phyloP scores from a whole-genome alignment of 2,797 vertebrate species.

The Ciconia nigra region DNA sequence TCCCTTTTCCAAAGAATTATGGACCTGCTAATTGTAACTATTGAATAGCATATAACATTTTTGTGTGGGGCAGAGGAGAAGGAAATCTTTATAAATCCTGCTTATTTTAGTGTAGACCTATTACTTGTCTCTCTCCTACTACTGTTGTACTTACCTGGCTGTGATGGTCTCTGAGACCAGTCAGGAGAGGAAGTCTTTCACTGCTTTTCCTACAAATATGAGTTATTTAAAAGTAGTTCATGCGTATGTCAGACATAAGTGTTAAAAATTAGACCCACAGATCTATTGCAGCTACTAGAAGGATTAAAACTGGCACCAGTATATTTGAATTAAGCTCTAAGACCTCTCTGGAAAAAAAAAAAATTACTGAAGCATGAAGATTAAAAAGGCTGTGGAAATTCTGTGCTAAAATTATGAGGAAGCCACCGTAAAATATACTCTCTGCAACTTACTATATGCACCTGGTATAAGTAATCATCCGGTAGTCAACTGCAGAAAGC shows the following conservation, averaged over 20 bases:
- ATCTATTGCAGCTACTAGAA: neutral
- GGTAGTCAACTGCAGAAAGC: neutral
- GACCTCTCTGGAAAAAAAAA: neutral
- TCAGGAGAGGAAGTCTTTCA: neutral
- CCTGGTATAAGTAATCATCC: neutral
- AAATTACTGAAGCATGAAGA: neutral
- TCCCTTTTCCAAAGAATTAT: neutral
- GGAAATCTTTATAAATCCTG: neutral
- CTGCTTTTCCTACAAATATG: neutral
- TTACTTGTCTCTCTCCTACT: neutral
- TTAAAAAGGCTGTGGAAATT: neutral
- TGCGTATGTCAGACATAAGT: neutral
- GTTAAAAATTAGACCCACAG: neutral
- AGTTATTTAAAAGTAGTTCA: neutral
- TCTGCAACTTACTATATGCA: neutral
- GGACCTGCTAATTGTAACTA: neutral
- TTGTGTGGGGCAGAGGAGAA: neutral
- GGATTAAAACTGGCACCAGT: neutral
- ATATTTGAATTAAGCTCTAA: neutral
- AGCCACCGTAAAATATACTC: neutral
- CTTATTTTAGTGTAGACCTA: neutral
- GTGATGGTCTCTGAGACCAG: neutral
- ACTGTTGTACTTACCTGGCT: neutral
- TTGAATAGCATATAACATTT: neutral
- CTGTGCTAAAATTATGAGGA: neutral